Percentiles rank a stretch among this genome's conserved stretches.
These are phyloP conservation scores for Eupsittula cactorum DNA, from an alignment of 2,113 vertebrate genomes.

Conservation along the genomic window DNA sequence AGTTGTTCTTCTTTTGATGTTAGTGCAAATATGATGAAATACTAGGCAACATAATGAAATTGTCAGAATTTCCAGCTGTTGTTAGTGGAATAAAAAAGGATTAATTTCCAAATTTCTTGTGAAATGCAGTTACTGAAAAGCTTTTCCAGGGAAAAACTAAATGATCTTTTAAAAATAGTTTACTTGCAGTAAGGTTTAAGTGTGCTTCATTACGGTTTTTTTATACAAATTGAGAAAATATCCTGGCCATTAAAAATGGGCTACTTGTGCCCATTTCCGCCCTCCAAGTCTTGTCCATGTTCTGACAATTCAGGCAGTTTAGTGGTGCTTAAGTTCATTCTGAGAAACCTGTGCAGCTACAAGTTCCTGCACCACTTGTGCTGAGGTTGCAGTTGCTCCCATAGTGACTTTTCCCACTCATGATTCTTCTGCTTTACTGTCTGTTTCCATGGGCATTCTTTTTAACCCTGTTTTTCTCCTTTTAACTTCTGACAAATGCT, in stretches of 20 bases:
- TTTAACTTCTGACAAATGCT: not conserved
- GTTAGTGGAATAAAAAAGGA: not conserved
- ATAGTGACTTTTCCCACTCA: not conserved
- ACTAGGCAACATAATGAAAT: not conserved
- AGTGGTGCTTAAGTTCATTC: not conserved
- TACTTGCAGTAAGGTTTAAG: not conserved
- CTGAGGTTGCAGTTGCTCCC: not conserved
- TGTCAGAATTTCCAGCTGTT: not conserved
- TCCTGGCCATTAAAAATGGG: not conserved
- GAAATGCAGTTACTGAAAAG: not conserved
- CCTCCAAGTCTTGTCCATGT: not conserved
- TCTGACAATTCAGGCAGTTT: not conserved
- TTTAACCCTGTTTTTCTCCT: not conserved
- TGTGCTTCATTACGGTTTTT: not conserved
- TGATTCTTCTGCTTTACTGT: not conserved
- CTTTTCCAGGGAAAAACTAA: not conserved
- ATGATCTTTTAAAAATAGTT: not conserved
- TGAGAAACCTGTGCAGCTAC: not conserved
- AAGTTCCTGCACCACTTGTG: not conserved
- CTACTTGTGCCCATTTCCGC: accelerated
- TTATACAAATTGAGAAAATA: not conserved
- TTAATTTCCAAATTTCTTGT: not conserved
- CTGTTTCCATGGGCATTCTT: not conserved
- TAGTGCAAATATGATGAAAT: not conserved
- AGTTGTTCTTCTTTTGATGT: not conserved